These are phyloP conservation scores for Hemaris fuciformis DNA, from an alignment of 2,888 invertebrate species.

Conservation along the genomic window DNA sequence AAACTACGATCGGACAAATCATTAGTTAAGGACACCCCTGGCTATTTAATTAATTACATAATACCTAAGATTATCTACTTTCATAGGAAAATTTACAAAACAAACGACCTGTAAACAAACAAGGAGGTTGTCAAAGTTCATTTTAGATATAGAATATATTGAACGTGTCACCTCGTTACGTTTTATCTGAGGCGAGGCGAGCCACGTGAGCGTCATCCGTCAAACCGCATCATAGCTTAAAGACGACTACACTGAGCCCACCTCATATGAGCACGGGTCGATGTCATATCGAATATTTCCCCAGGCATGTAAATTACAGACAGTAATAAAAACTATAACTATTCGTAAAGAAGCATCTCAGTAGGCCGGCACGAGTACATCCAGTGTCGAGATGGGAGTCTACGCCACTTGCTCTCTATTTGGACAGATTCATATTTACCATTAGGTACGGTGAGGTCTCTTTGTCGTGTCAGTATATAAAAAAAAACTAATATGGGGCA, in stretches of 20 bases:
- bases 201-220: slow-evolving; percentile 12
- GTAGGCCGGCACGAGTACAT: background rate
- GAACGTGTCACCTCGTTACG: slow-evolving; percentile 24
- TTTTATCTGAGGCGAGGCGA: slow-evolving; percentile 17
- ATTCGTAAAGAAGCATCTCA: background rate
- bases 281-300: background rate
- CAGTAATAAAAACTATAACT: no score
- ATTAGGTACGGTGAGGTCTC: background rate
- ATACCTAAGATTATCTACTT: no score
- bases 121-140: slow-evolving; percentile 8
- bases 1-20: no score
- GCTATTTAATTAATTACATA: no score
- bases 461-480: no score
- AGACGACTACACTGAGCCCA: background rate
- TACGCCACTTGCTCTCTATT: no score
- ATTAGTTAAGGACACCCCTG: no score
- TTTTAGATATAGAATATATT: background rate
- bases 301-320: background rate
- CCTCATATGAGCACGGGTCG: background rate
- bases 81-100: background rate
- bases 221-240: slow-evolving; percentile 4
- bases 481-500: no score
- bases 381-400: no score
- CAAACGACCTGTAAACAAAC: background rate
- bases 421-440: no score